Conservation (phyloP, 2,888 invertebrate species). For the Polydrusus cervinus region DNA sequence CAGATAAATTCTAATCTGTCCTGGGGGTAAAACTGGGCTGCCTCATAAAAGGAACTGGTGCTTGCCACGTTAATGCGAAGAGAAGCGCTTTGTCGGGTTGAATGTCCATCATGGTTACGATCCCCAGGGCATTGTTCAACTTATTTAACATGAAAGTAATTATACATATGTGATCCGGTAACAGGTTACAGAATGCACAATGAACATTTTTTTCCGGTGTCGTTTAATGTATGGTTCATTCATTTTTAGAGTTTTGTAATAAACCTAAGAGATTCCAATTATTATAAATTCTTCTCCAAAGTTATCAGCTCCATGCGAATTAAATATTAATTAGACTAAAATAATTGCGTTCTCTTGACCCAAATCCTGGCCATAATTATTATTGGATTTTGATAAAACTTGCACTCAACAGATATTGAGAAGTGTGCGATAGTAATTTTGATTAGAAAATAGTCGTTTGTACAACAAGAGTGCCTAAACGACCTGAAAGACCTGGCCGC, state of each 20-base stretch:
- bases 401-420: too few relatives aligned
- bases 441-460: too few relatives aligned
- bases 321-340: too few relatives aligned
- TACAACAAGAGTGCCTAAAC: too few relatives aligned
- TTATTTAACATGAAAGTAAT: constrained; percentile 25
- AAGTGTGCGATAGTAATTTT: too few relatives aligned
- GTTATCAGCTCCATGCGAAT: too few relatives aligned
- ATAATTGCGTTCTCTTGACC: too few relatives aligned
- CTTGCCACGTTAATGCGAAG: constrained; percentile 19
- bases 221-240: neutral
- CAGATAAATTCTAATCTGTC: constrained; percentile 16
- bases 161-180: constrained; percentile 6
- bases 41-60: constrained; percentile 10
- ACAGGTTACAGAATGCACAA: constrained; percentile 10
- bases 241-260: neutral
- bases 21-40: neutral
- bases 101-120: constrained; percentile 20
- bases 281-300: too few relatives aligned
- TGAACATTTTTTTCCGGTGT: neutral
- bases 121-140: constrained; percentile 5
- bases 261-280: too few relatives aligned
- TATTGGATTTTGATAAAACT: too few relatives aligned
- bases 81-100: constrained; percentile 19
- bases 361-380: too few relatives aligned
- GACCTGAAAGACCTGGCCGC: too few relatives aligned